phyloP scores from a whole-genome alignment of 64 coral and sea anemone genomes.

The Montipora efflorescens region DNA sequence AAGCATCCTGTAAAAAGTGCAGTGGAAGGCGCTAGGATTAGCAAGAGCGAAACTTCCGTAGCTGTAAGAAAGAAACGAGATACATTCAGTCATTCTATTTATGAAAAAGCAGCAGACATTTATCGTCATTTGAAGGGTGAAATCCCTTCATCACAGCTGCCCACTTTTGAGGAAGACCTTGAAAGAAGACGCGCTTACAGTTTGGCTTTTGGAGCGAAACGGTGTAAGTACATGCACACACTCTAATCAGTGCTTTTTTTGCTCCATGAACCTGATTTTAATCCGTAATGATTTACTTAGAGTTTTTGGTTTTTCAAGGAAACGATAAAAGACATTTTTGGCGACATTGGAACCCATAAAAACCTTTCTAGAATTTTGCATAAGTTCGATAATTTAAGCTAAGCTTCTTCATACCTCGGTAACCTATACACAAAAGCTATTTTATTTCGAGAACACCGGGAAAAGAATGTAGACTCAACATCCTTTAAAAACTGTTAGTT shows the following conservation, averaged over 20 bases:
- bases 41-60: slow-evolving; percentile 77
- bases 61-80: slow-evolving; percentile 64
- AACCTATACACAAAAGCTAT: neutral
- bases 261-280: neutral
- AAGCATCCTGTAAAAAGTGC: neutral
- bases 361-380: neutral
- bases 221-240: slow-evolving; percentile 73
- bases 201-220: slow-evolving; percentile 96
- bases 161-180: slow-evolving; percentile 91
- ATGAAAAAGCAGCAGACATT: slow-evolving; percentile 90
- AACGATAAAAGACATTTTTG: neutral
- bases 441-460: neutral
- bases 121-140: slow-evolving; percentile 94
- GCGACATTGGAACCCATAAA: too few relatives aligned
- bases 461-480: neutral
- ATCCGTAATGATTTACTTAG: neutral
- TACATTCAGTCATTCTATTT: slow-evolving; percentile 83
- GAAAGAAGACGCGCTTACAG: slow-evolving; percentile 94
- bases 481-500: neutral
- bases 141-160: slow-evolving; percentile 72
- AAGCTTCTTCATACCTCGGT: neutral
- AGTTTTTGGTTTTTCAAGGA: neutral
- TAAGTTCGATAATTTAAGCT: neutral
- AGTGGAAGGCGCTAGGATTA: slow-evolving; percentile 1
- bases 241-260: neutral